Evolutionary conservation across 1,140 invertebrate species (phyloP).

Genomic region (Pentalonia nigronervosa): DNA sequence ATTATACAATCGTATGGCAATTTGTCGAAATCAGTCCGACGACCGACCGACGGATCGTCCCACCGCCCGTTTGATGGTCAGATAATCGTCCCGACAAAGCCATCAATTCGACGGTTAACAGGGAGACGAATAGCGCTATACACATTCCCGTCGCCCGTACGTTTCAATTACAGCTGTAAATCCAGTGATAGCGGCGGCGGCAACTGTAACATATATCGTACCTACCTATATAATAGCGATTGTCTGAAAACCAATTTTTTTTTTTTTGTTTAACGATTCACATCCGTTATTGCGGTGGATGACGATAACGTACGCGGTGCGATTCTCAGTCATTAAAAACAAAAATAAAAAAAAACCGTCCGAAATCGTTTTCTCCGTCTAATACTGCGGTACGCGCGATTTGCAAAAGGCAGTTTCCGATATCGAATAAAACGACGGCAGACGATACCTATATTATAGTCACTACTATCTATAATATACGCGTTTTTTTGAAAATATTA

Average conservation of each 20-base stretch:
- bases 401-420: neutral
- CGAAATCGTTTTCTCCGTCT: neutral
- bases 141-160: neutral
- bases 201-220: neutral
- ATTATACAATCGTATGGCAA: neutral
- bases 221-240: neutral
- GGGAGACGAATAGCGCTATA: neutral
- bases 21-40: neutral
- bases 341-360: neutral
- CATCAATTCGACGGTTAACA: neutral
- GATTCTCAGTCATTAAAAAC: neutral
- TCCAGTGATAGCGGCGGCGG: neutral
- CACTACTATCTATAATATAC: neutral
- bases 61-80: neutral
- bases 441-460: neutral
- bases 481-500: neutral
- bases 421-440: neutral
- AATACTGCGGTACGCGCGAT: neutral
- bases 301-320: neutral
- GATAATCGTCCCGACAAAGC: slow-evolving; percentile 6
- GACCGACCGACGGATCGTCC: neutral
- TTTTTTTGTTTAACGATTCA: neutral
- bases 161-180: slow-evolving; percentile 16
- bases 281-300: neutral
- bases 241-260: neutral